phyloP scores from a whole-genome alignment of 1,140 invertebrate species.

The Anoplolepis gracilipes region DNA sequence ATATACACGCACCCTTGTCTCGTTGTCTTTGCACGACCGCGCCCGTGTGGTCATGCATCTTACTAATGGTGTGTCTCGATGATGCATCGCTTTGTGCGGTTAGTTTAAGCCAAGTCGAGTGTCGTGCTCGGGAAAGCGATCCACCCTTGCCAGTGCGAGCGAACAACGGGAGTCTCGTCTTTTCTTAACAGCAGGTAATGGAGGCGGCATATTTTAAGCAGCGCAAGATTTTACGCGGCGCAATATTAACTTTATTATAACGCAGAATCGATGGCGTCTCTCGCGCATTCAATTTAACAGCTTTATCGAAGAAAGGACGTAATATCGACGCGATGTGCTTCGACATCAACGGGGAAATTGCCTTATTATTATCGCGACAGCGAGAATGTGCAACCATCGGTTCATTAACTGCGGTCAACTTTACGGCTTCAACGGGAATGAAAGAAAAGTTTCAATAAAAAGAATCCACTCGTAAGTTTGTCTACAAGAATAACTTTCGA shows the following conservation, averaged over 20 bases:
- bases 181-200: slow-evolving; percentile 1
- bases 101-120: slow-evolving; percentile 30
- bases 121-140: slow-evolving; percentile 18
- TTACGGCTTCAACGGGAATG: not conserved
- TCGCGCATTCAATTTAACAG: slow-evolving; percentile 17
- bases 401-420: not conserved
- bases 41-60: slow-evolving; percentile 58
- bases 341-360: slow-evolving; percentile 22
- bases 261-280: not conserved
- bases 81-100: slow-evolving; percentile 58
- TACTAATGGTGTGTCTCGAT: slow-evolving; percentile 54
- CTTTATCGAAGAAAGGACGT: not conserved
- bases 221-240: not conserved
- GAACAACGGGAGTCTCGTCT: not conserved
- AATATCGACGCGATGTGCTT: not conserved
- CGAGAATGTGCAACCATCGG: not conserved
- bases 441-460: not conserved
- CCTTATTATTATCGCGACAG: slow-evolving; percentile 13
- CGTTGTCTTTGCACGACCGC: slow-evolving; percentile 13
- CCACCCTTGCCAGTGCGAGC: not conserved
- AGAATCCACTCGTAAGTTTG: not conserved
- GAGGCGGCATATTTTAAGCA: slow-evolving; percentile 9
- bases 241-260: not conserved
- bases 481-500: not conserved
- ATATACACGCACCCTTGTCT: not conserved